These are phyloP conservation scores for Abscondita cerata DNA, from an alignment of 2,888 invertebrate species.

Conservation along the genomic window DNA sequence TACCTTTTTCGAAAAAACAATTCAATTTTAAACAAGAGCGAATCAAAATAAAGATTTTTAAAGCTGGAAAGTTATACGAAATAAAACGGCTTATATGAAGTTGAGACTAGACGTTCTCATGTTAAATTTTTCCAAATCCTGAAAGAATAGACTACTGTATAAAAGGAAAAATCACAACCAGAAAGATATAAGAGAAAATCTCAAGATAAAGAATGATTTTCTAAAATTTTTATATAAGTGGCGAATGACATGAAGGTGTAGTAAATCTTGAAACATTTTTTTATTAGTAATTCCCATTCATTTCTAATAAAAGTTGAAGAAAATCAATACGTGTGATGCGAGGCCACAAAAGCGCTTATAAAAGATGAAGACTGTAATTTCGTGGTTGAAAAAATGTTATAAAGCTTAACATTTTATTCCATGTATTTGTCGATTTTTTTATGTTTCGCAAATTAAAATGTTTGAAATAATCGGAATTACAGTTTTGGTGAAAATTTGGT, in stretches of 20 bases:
- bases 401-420: background rate
- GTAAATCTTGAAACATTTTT: constrained; percentile 36
- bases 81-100: constrained; percentile 1
- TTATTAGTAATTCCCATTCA: constrained; percentile 30
- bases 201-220: constrained; percentile 35
- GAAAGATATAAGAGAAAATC: constrained; percentile 36
- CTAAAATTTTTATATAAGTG: constrained; percentile 39
- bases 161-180: constrained; percentile 37
- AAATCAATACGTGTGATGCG: constrained; percentile 32
- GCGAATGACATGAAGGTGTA: constrained; percentile 36
- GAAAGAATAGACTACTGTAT: constrained; percentile 35
- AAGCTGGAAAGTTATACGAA: constrained; percentile 8
- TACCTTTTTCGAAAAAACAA: background rate
- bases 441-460: no score
- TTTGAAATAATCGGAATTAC: no score
- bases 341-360: constrained; percentile 30
- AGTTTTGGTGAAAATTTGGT: no score
- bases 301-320: constrained; percentile 30
- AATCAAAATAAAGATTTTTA: no score
- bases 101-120: constrained; percentile 10
- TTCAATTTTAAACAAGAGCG: no score
- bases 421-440: no score
- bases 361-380: constrained; percentile 21
- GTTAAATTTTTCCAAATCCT: constrained; percentile 28
- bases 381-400: constrained; percentile 11